These are phyloP conservation scores for Lerista edwardsae DNA, from an alignment of 2,797 vertebrate species.

Conservation along the genomic window DNA sequence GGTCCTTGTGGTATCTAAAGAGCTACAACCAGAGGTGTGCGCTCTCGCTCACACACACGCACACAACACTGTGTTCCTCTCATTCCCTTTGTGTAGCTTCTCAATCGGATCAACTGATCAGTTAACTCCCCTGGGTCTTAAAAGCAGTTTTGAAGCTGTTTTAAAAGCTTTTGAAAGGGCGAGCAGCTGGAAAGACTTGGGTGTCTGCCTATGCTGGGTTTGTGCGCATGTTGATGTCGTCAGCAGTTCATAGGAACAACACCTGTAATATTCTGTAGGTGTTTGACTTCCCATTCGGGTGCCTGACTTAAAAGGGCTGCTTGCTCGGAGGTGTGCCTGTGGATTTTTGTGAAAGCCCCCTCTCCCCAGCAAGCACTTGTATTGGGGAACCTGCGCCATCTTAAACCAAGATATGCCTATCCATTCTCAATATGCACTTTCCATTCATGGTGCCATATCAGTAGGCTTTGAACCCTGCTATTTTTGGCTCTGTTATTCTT, in stretches of 20 bases:
- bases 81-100: background rate
- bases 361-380: background rate
- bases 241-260: background rate
- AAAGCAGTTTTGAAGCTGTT: background rate
- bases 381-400: background rate
- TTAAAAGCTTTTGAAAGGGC: background rate
- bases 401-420: background rate
- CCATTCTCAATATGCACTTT: background rate
- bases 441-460: background rate
- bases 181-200: background rate
- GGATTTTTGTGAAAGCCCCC: background rate
- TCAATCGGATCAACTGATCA: background rate
- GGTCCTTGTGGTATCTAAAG: background rate
- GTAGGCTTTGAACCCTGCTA: background rate
- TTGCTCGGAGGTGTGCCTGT: background rate
- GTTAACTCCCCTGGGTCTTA: background rate
- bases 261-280: background rate
- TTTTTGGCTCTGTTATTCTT: conserved; percentile 69
- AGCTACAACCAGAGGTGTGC: background rate
- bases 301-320: background rate
- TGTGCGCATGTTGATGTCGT: background rate
- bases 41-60: too few species aligned
- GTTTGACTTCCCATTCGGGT: background rate
- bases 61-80: background rate
- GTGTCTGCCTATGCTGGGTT: background rate